phyloP scores from a whole-genome alignment of 1,140 invertebrate genomes.

The Pseudachorutes palmiensis region DNA sequence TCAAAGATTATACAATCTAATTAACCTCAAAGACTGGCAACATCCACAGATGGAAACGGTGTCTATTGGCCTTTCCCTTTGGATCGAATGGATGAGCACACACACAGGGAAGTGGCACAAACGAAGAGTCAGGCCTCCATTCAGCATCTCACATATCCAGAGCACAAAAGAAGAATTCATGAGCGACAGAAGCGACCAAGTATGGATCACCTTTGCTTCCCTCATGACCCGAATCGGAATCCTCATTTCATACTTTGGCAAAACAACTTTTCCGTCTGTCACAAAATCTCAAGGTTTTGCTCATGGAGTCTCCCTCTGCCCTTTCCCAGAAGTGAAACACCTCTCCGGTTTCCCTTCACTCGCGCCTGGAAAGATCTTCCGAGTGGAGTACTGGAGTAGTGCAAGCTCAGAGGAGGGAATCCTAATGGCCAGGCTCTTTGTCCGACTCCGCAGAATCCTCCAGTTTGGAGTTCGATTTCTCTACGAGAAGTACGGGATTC shows the following conservation, averaged over 20 bases:
- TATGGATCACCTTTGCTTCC: constrained; percentile 10
- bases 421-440: not conserved
- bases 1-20: not conserved
- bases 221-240: constrained; percentile 9
- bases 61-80: not conserved
- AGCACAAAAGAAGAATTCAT: constrained; percentile 7
- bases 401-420: not conserved
- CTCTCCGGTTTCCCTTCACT: not conserved
- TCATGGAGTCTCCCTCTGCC: not conserved
- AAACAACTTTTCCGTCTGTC: not conserved
- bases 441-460: constrained; percentile 3
- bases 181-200: constrained; percentile 9
- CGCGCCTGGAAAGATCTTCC: no score
- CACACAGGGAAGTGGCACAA: not conserved
- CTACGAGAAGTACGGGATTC: not conserved
- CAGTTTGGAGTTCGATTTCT: not conserved
- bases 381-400: no score
- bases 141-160: constrained; percentile 1
- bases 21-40: constrained; percentile 20
- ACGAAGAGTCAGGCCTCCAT: not conserved
- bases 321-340: constrained; percentile 3
- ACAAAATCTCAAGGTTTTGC: no score
- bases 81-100: not conserved
- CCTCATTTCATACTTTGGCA: not conserved
- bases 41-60: not conserved